Evolutionary conservation across 1,140 invertebrate genomes (phyloP).

Genomic region (Adelges cooleyi): DNA sequence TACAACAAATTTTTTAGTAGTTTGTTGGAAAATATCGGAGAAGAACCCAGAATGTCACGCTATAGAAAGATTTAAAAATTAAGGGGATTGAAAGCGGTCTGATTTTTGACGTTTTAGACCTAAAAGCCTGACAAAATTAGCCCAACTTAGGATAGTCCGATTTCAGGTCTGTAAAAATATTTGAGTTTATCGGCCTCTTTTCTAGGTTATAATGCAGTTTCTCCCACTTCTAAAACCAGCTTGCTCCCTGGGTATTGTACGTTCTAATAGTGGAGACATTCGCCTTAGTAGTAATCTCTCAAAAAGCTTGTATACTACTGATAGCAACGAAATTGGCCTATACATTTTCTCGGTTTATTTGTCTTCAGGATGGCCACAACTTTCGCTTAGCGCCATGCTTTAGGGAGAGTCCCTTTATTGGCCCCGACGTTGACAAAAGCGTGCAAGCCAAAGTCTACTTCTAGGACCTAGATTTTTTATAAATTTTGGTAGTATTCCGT

Average conservation of each 20-base stretch:
- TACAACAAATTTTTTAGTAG: too few species aligned
- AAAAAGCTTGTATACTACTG: conserved; percentile 1
- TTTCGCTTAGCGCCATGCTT: not conserved
- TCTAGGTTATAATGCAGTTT: too few species aligned
- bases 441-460: not conserved
- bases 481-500: not conserved
- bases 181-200: too few species aligned
- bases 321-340: not conserved
- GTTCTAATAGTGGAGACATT: not conserved
- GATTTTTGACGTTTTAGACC: too few species aligned
- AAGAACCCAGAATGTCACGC: too few species aligned
- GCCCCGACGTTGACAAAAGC: not conserved
- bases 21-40: too few species aligned
- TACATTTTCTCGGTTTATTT: not conserved
- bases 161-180: too few species aligned
- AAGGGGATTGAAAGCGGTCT: too few species aligned
- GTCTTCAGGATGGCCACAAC: not conserved
- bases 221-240: conserved; percentile 22
- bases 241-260: conserved; percentile 11
- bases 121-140: too few species aligned
- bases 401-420: not conserved
- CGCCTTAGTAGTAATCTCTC: not conserved
- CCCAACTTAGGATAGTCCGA: too few species aligned
- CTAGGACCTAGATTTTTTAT: not conserved
- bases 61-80: too few species aligned